These are phyloP conservation scores for Hydropsyche betteni DNA, from an alignment of 2,888 invertebrate genomes.

Conservation along the genomic window DNA sequence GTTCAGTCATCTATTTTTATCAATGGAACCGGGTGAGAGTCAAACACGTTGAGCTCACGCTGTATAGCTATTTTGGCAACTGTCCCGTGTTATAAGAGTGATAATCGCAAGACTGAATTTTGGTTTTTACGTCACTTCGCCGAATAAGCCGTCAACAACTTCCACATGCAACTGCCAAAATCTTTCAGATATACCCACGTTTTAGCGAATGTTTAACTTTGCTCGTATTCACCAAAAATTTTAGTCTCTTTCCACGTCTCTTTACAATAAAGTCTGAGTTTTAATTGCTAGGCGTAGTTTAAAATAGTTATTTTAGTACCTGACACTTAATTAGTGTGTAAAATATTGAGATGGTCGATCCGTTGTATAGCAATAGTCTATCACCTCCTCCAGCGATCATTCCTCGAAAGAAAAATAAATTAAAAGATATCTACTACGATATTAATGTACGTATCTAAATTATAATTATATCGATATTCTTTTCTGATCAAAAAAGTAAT, in stretches of 20 bases:
- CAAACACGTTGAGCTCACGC: neutral
- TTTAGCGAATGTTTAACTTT: conserved; percentile 41
- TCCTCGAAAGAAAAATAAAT: conserved; percentile 48
- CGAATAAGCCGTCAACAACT: conserved; percentile 20
- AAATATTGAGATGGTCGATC: conserved; percentile 39
- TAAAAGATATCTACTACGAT: conserved; percentile 44
- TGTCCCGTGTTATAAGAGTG: neutral
- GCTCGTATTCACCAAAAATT: conserved; percentile 36
- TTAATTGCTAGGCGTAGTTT: conserved; percentile 2
- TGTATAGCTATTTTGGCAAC: conserved; percentile 17
- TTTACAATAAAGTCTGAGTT: conserved; percentile 22
- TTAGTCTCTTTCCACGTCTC: conserved; percentile 34
- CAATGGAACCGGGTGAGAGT: neutral
- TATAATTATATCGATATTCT: too few relatives aligned
- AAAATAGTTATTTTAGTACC: neutral
- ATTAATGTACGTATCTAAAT: conserved; percentile 28
- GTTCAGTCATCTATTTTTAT: conserved; percentile 10
- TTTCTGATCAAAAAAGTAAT: too few relatives aligned
- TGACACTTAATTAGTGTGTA: neutral
- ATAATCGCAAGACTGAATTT: conserved; percentile 2
- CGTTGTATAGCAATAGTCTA: conserved; percentile 41
- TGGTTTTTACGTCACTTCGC: conserved; percentile 2
- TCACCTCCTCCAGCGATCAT: conserved; percentile 44
- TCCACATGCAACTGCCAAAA: conserved; percentile 49
- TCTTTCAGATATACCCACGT: conserved; percentile 39